These are phyloP conservation scores for Globia sparganii DNA, from an alignment of 2,888 invertebrate genomes.

Conservation along the genomic window DNA sequence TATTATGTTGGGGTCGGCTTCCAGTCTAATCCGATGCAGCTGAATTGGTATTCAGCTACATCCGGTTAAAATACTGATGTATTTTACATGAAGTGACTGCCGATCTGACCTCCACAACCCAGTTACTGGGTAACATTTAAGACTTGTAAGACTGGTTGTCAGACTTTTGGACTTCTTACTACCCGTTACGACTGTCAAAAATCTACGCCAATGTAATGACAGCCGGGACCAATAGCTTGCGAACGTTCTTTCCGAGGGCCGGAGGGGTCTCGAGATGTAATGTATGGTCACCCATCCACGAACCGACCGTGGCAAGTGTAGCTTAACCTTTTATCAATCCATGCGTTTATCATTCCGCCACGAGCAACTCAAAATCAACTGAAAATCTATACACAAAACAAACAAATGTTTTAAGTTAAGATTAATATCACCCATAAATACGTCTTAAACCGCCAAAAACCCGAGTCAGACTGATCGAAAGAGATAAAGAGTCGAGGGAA, in stretches of 20 bases:
- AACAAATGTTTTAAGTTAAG: background rate
- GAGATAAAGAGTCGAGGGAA: slow-evolving; percentile 66
- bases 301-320: background rate
- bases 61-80: no score
- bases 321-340: background rate
- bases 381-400: background rate
- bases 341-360: background rate
- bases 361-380: background rate
- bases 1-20: no score
- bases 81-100: no score
- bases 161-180: background rate
- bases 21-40: no score
- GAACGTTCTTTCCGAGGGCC: background rate
- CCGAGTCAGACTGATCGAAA: slow-evolving; percentile 63
- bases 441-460: slow-evolving; percentile 26
- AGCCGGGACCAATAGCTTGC: background rate
- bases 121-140: no score
- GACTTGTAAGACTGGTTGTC: background rate
- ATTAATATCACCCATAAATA: slow-evolving; percentile 39
- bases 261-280: background rate
- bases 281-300: background rate
- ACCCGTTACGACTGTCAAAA: background rate
- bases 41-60: no score
- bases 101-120: no score
- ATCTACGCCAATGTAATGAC: background rate